Evolutionary conservation across 1,140 invertebrate species (phyloP).

Genomic region (Chrysomallon squamiferum): DNA sequence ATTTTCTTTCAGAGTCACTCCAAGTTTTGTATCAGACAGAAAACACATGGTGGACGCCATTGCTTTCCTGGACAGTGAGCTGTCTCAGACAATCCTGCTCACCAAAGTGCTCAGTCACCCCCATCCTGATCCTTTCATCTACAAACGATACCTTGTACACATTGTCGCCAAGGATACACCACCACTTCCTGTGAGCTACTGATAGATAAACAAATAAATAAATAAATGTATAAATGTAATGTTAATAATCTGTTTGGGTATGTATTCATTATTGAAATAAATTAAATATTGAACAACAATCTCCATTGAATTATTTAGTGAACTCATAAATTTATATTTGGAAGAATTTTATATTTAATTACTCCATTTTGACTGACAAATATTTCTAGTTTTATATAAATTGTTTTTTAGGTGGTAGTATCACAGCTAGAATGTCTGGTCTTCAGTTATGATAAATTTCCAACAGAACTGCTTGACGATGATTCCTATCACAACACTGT

Average conservation of each 20-base stretch:
- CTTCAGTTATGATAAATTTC: background rate
- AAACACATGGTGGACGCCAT: slow-evolving; percentile 27
- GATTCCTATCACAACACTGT: slow-evolving; percentile 18
- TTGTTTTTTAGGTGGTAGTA: no score
- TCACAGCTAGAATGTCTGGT: no score
- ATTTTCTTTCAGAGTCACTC: slow-evolving; percentile 6
- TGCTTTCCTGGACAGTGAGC: slow-evolving; percentile 13
- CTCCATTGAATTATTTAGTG: no score
- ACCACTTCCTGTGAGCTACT: slow-evolving; percentile 18
- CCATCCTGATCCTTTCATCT: slow-evolving; percentile 9
- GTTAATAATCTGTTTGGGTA: no score
- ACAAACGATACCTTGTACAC: slow-evolving; percentile 18
- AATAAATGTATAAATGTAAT: background rate
- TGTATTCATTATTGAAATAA: no score
- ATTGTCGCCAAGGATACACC: slow-evolving; percentile 14
- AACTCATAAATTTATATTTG: no score
- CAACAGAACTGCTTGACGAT: slow-evolving; percentile 1
- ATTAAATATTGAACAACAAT: no score
- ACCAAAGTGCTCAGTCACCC: slow-evolving; percentile 9
- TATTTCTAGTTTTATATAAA: no score
- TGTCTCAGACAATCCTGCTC: slow-evolving; percentile 10
- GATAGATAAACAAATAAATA: no score
- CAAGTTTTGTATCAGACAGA: slow-evolving; percentile 2
- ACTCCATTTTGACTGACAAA: no score
- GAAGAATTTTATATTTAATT: no score